Conservation (phyloP, 2,113 vertebrate species). For the Cervus canadensis region DNA sequence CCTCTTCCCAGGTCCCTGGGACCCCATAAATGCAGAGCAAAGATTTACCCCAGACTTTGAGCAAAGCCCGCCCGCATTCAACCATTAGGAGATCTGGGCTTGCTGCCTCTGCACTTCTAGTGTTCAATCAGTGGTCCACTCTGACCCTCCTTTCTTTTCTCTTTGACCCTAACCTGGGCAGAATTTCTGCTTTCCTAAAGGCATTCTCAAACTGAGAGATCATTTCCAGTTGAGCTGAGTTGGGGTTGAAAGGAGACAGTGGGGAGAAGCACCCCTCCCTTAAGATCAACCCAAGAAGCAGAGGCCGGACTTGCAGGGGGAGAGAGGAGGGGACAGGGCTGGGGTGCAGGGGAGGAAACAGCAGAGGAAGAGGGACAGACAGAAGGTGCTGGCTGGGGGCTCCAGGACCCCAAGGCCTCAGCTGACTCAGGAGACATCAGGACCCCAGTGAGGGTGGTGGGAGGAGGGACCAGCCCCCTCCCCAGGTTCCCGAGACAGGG, state of each 20-base stretch:
- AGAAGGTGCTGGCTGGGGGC: neutral
- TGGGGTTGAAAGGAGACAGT: neutral
- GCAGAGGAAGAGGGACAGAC: neutral
- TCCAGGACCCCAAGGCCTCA: neutral
- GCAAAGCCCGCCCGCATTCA: accelerated
- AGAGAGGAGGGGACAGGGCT: neutral
- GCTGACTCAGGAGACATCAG: neutral
- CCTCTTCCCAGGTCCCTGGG: neutral
- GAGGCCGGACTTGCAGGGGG: neutral
- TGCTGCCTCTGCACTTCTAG: neutral
- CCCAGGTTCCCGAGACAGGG: accelerated
- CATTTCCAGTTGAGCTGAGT: neutral
- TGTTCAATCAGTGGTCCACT: neutral
- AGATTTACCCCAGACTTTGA: too few relatives aligned
- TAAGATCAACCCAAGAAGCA: neutral
- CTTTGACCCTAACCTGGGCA: neutral
- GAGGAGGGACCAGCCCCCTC: neutral
- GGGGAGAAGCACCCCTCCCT: neutral
- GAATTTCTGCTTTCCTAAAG: neutral
- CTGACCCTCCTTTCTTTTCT: neutral
- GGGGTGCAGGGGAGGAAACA: too few relatives aligned
- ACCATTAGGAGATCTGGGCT: neutral
- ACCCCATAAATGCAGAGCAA: neutral
- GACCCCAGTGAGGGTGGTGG: accelerated
- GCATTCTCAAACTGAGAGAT: neutral